Percentiles rank a stretch among this genome's conserved stretches.
Evolutionary conservation across 2,797 vertebrate species (phyloP).

Genomic region (Petrocephalus sullivani): DNA sequence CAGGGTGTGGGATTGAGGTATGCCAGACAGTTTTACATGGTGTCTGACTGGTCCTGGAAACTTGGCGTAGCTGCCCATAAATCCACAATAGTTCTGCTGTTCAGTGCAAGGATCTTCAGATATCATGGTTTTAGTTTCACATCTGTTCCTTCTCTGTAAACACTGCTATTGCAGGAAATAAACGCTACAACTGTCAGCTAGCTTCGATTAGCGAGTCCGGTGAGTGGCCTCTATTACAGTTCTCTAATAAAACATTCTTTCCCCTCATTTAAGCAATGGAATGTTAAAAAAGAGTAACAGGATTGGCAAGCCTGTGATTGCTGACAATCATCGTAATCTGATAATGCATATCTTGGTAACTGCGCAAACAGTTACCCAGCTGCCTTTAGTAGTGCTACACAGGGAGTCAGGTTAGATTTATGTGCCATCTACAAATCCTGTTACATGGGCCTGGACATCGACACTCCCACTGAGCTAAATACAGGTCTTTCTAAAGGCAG

Average conservation of each 20-base stretch:
- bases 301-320: background rate
- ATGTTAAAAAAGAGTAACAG: background rate
- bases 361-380: background rate
- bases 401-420: background rate
- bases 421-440: background rate
- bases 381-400: background rate
- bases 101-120: background rate
- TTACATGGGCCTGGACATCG: background rate
- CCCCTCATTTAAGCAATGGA: background rate
- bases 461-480: constrained; percentile 4
- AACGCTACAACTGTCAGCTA: background rate
- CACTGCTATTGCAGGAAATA: background rate
- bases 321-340: background rate
- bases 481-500: background rate
- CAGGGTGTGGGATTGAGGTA: background rate
- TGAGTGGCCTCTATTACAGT: background rate
- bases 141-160: background rate
- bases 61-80: background rate
- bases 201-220: background rate
- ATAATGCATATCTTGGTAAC: background rate
- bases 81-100: background rate
- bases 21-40: background rate
- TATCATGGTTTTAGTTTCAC: background rate
- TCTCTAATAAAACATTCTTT: background rate
- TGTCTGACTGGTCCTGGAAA: background rate